These are phyloP conservation scores for Ametastegia equiseti DNA, from an alignment of 2,888 invertebrate genomes.

Conservation along the genomic window DNA sequence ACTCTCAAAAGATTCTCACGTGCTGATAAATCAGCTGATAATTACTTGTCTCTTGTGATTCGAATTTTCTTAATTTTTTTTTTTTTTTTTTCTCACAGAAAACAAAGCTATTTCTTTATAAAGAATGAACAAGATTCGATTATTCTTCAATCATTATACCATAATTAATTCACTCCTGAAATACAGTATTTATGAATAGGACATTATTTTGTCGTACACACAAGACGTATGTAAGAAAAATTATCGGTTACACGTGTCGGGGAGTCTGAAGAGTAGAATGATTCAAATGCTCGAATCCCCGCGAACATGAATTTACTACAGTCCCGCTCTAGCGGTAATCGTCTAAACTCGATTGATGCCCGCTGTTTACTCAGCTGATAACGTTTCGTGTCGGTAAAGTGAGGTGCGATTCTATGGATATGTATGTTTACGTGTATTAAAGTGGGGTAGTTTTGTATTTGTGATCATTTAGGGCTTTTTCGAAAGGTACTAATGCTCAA, in stretches of 20 bases:
- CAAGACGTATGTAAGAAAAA: no score
- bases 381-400: neutral
- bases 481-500: no score
- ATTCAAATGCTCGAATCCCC: slow-evolving; percentile 4
- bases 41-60: no score
- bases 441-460: neutral
- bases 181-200: no score
- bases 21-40: neutral
- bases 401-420: neutral
- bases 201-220: no score
- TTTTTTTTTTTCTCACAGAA: no score
- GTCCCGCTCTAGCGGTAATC: slow-evolving; percentile 19
- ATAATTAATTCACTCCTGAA: no score
- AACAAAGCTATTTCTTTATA: neutral
- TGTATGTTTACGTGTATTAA: neutral
- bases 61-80: neutral
- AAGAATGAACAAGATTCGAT: no score
- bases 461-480: neutral
- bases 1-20: neutral
- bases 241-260: no score
- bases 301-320: neutral
- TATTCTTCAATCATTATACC: no score
- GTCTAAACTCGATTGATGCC: neutral
- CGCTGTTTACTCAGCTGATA: slow-evolving; percentile 9
- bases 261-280: neutral